A percentile compares a stretch with the other conserved stretches of the same genome.
Conservation (phyloP, 2,797 vertebrate genomes). For the Falco novaeseelandiae region DNA sequence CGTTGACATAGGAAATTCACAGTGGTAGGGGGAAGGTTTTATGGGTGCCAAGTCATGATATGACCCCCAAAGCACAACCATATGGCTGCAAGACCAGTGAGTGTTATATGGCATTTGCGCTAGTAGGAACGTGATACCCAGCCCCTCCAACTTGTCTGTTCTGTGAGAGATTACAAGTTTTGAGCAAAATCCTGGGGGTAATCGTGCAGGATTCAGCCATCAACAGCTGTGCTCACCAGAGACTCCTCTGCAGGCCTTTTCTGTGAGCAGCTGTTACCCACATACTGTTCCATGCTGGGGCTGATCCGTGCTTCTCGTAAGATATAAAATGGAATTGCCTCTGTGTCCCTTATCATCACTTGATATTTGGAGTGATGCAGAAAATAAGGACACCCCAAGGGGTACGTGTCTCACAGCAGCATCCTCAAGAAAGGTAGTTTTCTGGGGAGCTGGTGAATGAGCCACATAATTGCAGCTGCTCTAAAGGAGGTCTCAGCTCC, state of each 20-base stretch:
- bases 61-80: neutral
- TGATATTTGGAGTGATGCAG: slow-evolving; percentile 32
- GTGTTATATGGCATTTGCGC: neutral
- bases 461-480: neutral
- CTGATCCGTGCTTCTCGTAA: neutral
- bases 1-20: neutral
- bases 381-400: neutral
- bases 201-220: slow-evolving; percentile 46
- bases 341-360: neutral
- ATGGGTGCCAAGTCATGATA: neutral
- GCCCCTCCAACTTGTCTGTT: neutral
- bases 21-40: neutral
- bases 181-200: slow-evolving; percentile 27
- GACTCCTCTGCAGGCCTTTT: slow-evolving; percentile 25
- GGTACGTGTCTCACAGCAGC: neutral
- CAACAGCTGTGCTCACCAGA: slow-evolving; percentile 36
- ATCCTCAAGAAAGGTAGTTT: slow-evolving; percentile 7
- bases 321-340: slow-evolving; percentile 2
- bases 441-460: neutral
- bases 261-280: slow-evolving; percentile 36
- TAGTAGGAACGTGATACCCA: neutral
- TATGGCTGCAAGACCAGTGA: neutral
- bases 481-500: neutral
- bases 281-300: neutral
- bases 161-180: slow-evolving; percentile 35